Base-by-base conservation (phyloP, 2,888 invertebrate genomes). In the Mystacides longicornis region DNA sequence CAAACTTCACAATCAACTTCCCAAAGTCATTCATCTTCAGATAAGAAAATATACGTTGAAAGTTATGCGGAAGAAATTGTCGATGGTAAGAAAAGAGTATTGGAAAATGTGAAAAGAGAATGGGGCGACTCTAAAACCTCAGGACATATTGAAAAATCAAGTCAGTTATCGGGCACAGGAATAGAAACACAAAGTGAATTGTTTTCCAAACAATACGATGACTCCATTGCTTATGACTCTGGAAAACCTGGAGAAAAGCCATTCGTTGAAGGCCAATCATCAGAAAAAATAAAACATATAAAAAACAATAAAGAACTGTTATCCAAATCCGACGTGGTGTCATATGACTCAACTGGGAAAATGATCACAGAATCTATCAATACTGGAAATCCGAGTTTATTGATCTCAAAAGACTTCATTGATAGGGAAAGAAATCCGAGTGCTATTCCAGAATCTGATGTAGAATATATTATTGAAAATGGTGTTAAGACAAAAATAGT, bases 1-100 rank as follows among this genome's bases (percentile, higher is more conserved):
- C 20, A 48, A 47, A 48, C 33, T 11, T 56, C 54, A 19, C 46
- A 65, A 58, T 66, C 70, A 57, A 64, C 64, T 65, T 54, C 67
- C 68, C 53, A 68, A 43, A 67, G 72, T 57, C 64, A 65, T 52
- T 72, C 71, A 60, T 66, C 70, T 64, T 75, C 76, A 21, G 74
- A 75, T 65, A 70, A 74, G 11, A 74, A 77, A 55, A 77, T 76
- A 64, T 76, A 72, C 60, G 75, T 74, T 5, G 76, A 77, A 55
- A 60, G 58, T 51, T 60, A 62, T 45, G 57, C 58, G 21, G 56
- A 55, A 16, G 62, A 62, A 57, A 58, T 49, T 19, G 42, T 61
- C 9, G 61, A 60, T 22, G 60, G 60, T 20, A 58, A 61, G 27
- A 43, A 51, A 19, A 52, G 60, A 14, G 50, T 57, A 7, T 53